Conservation (phyloP, 92 coral and sea anemone species). For the Scolanthus callimorphus region DNA sequence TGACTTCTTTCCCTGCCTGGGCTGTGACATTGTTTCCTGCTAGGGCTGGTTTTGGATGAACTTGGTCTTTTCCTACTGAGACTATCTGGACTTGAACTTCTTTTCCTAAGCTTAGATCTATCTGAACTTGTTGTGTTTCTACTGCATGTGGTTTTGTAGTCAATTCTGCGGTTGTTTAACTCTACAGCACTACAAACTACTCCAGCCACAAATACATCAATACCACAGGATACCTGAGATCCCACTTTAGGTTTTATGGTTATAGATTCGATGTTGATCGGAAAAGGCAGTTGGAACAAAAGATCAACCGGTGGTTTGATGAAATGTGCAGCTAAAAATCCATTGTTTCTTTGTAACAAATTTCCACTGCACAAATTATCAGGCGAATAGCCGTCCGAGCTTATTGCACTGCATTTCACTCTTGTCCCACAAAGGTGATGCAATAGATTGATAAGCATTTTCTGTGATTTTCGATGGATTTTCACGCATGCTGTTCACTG, state of each 20-base stretch:
- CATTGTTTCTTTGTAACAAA: slow-evolving; percentile 56
- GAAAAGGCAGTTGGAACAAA: slow-evolving; percentile 78
- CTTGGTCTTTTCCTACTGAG: too few relatives aligned
- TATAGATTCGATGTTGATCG: slow-evolving; percentile 69
- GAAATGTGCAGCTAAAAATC: slow-evolving; percentile 89
- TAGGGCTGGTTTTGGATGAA: too few relatives aligned
- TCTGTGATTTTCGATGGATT: too few relatives aligned
- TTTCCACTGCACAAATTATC: slow-evolving; percentile 62
- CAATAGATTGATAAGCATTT: slow-evolving; percentile 69
- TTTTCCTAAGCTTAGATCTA: too few relatives aligned
- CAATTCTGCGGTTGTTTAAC: too few relatives aligned
- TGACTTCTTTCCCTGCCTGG: too few relatives aligned
- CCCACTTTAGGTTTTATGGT: slow-evolving; percentile 87
- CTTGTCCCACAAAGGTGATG: slow-evolving; percentile 69
- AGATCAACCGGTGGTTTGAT: slow-evolving; percentile 78
- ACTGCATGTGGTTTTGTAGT: too few relatives aligned
- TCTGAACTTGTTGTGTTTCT: too few relatives aligned
- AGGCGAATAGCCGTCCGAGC: slow-evolving; percentile 81
- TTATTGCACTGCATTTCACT: slow-evolving; percentile 67
- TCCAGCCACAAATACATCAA: slow-evolving; percentile 83
- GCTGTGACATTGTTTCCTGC: too few relatives aligned
- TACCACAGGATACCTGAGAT: slow-evolving; percentile 82
- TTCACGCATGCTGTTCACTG: too few relatives aligned
- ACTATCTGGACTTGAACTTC: too few relatives aligned
- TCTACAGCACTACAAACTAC: slow-evolving; percentile 12